phyloP scores from a whole-genome alignment of 2,888 invertebrate genomes.

The Latrodectus elegans region DNA sequence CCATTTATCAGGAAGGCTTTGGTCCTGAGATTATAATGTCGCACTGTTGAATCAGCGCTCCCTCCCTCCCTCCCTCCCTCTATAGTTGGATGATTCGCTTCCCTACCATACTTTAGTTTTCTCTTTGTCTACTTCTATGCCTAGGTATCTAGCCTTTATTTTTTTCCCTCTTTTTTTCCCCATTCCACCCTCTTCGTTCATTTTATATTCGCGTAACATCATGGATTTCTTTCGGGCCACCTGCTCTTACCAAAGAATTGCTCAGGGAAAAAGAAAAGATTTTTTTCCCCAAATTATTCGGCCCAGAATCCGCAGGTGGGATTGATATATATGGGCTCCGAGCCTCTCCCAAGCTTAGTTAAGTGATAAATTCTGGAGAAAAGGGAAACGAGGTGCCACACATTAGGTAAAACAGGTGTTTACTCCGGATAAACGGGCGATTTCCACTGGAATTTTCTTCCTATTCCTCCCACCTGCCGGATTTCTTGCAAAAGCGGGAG shows the following conservation, averaged over 20 bases:
- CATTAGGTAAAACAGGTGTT: conserved; percentile 68
- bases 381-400: conserved; percentile 43
- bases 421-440: conserved; percentile 49
- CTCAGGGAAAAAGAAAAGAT: conserved; percentile 35
- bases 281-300: conserved; percentile 49
- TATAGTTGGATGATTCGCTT: conserved; percentile 22
- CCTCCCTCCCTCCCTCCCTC: conserved; percentile 23
- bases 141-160: conserved; percentile 18
- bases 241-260: conserved; percentile 62
- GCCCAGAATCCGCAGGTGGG: conserved; percentile 58
- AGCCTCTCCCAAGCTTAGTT: conserved; percentile 58
- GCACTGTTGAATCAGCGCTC: conserved; percentile 68
- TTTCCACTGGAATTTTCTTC: conserved; percentile 41
- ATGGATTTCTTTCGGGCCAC: conserved; percentile 57
- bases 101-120: conserved; percentile 18
- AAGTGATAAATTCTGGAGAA: conserved; percentile 62
- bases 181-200: conserved; percentile 44
- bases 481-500: neutral
- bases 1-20: conserved; percentile 70
- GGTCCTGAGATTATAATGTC: conserved; percentile 69
- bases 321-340: conserved; percentile 32
- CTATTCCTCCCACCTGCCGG: conserved; percentile 53
- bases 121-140: conserved; percentile 17
- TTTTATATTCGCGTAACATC: conserved; percentile 64
- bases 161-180: conserved; percentile 32